Percentiles rank a stretch among this genome's conserved stretches.
phyloP scores from a whole-genome alignment of 2,888 invertebrate genomes.

The Hypomecis punctinalis region DNA sequence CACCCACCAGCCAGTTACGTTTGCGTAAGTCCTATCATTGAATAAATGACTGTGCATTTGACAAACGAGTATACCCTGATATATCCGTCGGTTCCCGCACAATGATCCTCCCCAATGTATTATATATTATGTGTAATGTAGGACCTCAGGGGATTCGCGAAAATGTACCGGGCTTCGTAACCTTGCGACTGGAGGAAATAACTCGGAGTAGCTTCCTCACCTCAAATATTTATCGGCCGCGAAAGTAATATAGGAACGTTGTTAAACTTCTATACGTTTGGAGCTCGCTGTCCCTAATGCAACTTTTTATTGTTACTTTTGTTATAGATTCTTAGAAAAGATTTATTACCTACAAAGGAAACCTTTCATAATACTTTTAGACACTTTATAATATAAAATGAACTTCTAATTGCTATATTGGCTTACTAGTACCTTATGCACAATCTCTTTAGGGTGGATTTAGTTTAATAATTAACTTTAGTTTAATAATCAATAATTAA shows the following conservation, averaged over 20 bases:
- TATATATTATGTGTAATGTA: slow-evolving; percentile 71
- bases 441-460: too few relatives aligned
- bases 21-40: slow-evolving; percentile 62
- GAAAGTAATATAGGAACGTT: slow-evolving; percentile 39
- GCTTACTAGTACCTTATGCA: too few relatives aligned
- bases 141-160: slow-evolving; percentile 71
- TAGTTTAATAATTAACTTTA: too few relatives aligned
- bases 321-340: neutral
- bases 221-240: slow-evolving; percentile 45
- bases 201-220: slow-evolving; percentile 55
- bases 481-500: too few relatives aligned
- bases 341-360: too few relatives aligned
- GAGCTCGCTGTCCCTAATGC: neutral
- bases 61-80: slow-evolving; percentile 82
- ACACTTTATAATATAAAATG: too few relatives aligned
- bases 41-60: slow-evolving; percentile 83
- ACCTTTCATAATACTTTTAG: too few relatives aligned
- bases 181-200: slow-evolving; percentile 56
- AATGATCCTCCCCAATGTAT: slow-evolving; percentile 81
- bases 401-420: too few relatives aligned
- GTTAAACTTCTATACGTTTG: slow-evolving; percentile 29
- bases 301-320: neutral
- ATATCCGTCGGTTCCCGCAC: slow-evolving; percentile 79
- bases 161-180: slow-evolving; percentile 69
- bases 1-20: slow-evolving; percentile 37